These are phyloP conservation scores for Telenomus remus DNA, from an alignment of 1,140 invertebrate species.

Conservation along the genomic window DNA sequence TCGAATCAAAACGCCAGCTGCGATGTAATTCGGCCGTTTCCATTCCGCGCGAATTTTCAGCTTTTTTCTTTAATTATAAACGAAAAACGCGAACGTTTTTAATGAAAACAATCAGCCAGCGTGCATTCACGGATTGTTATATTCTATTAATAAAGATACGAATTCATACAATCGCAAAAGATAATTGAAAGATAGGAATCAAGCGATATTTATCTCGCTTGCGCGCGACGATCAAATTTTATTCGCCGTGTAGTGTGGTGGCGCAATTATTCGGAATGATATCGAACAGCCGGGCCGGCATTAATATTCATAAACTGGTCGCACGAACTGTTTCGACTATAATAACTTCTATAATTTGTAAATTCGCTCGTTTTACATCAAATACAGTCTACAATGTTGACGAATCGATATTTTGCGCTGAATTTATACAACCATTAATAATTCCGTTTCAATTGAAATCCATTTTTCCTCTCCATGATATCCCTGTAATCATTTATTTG, in stretches of 20 bases:
- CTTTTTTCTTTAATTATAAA: slow-evolving; percentile 1
- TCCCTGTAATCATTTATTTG: neutral
- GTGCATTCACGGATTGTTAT: slow-evolving; percentile 47
- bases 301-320: slow-evolving; percentile 60
- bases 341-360: slow-evolving; percentile 57
- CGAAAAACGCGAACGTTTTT: neutral
- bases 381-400: slow-evolving; percentile 23
- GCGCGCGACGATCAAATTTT: slow-evolving; percentile 57
- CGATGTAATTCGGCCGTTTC: slow-evolving; percentile 16
- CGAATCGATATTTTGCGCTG: slow-evolving; percentile 26
- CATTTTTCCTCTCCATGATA: neutral
- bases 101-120: neutral
- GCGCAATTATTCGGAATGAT: slow-evolving; percentile 58
- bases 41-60: slow-evolving; percentile 18
- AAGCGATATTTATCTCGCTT: slow-evolving; percentile 44
- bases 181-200: slow-evolving; percentile 59
- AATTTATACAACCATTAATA: neutral
- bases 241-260: slow-evolving; percentile 37
- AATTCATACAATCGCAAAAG: slow-evolving; percentile 54
- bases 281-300: slow-evolving; percentile 46
- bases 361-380: slow-evolving; percentile 49
- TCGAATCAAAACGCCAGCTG: slow-evolving; percentile 12
- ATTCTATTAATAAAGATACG: slow-evolving; percentile 48
- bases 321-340: slow-evolving; percentile 51
- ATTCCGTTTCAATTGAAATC: slow-evolving; percentile 1